A percentile compares a stretch with the other conserved stretches of the same genome.
Evolutionary conservation across 2,797 vertebrate genomes (phyloP).

Genomic region (Geotrypetes seraphini): DNA sequence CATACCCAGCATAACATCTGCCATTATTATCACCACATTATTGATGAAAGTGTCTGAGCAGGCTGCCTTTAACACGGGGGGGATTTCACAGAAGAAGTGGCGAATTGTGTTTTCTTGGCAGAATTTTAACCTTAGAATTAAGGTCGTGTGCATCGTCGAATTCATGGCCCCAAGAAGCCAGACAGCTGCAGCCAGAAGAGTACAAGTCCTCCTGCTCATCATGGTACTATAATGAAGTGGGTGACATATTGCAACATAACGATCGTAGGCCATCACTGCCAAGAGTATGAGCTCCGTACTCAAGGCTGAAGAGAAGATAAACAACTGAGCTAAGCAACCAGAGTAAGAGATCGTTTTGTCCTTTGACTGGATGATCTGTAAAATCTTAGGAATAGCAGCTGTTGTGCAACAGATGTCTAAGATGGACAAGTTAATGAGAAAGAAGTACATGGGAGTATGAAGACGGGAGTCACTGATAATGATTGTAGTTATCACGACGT

Average conservation of each 20-base stretch:
- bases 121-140: constrained; percentile 3
- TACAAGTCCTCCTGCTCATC: constrained; percentile 2
- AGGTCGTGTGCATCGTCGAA: constrained; percentile 5
- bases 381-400: constrained; percentile 1
- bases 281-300: constrained; percentile 10
- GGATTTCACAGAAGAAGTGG: constrained; percentile 15
- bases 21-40: constrained; percentile 2
- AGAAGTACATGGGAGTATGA: constrained; percentile 7
- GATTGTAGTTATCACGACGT: neutral
- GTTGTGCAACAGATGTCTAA: constrained; percentile 5
- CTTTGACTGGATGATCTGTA: neutral
- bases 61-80: constrained; percentile 6
- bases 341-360: constrained; percentile 3
- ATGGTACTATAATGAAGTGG: constrained; percentile 12
- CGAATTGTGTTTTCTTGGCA: constrained; percentile 2
- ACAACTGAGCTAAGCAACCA: constrained; percentile 2
- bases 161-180: constrained; percentile 3
- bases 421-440: constrained; percentile 4
- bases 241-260: constrained; percentile 10
- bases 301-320: neutral
- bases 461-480: constrained; percentile 3
- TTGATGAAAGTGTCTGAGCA: constrained; percentile 10
- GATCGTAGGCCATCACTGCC: constrained; percentile 15
- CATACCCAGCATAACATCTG: constrained; percentile 4
- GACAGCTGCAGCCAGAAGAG: neutral